Evolutionary conservation across 2,888 invertebrate genomes (phyloP).

Genomic region (Lasioglossum leucozonium): DNA sequence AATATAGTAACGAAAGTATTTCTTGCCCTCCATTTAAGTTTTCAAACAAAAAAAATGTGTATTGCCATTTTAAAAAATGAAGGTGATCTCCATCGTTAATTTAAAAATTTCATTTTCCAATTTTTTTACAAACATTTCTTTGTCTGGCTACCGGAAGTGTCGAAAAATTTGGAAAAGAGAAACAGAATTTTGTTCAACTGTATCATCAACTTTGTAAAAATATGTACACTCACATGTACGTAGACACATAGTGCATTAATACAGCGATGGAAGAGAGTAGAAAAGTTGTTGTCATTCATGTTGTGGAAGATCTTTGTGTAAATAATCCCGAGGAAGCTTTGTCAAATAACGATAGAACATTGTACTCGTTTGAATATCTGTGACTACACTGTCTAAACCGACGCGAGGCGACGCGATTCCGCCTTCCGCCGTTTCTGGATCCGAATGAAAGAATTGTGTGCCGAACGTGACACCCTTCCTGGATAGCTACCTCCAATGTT

Average conservation of each 20-base stretch:
- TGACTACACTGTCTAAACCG: slow-evolving; percentile 39
- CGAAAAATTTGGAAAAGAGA: not conserved
- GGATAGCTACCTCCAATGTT: slow-evolving; percentile 27
- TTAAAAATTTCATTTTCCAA: too few relatives aligned
- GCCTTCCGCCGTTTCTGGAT: slow-evolving; percentile 38
- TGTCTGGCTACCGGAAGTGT: too few relatives aligned
- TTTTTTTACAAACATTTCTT: too few relatives aligned
- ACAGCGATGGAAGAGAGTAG: not conserved
- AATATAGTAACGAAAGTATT: too few relatives aligned
- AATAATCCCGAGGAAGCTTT: not conserved
- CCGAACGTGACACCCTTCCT: slow-evolving; percentile 63
- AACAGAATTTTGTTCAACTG: not conserved
- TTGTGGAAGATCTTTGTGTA: not conserved
- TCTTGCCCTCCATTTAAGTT: too few relatives aligned
- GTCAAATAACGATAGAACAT: slow-evolving; percentile 8
- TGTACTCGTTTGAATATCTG: slow-evolving; percentile 67
- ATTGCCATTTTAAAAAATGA: too few relatives aligned
- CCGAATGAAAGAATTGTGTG: slow-evolving; percentile 59
- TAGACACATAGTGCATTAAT: not conserved
- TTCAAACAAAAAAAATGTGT: too few relatives aligned
- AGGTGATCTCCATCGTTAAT: too few relatives aligned
- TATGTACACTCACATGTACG: not conserved
- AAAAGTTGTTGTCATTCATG: not conserved
- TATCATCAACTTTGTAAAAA: not conserved
- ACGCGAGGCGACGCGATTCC: slow-evolving; percentile 8